A percentile compares a stretch with the other conserved stretches of the same genome.
phyloP scores from a whole-genome alignment of 1,140 invertebrate species.

The Trypoxylus dichotomus region DNA sequence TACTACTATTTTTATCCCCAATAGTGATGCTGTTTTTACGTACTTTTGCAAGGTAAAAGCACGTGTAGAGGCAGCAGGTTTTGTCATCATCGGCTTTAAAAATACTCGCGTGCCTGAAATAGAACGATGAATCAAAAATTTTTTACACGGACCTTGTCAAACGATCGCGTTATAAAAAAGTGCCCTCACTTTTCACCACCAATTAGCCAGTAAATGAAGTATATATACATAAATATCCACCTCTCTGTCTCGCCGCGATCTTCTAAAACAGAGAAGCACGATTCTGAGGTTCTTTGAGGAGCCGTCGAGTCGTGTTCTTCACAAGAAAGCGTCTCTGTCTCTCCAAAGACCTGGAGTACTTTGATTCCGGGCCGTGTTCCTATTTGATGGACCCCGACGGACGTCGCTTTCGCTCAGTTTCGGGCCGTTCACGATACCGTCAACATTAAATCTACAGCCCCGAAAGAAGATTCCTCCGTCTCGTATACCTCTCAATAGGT shows the following conservation, averaged over 20 bases:
- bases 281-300: constrained; percentile 23
- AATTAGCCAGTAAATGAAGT: neutral
- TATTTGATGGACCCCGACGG: constrained; percentile 32
- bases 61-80: neutral
- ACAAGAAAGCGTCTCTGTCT: constrained; percentile 31
- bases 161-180: neutral
- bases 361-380: constrained; percentile 24
- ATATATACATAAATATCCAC: constrained; percentile 9
- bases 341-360: constrained; percentile 31
- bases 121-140: constrained; percentile 18
- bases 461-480: neutral
- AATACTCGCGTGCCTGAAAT: neutral
- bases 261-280: constrained; percentile 7
- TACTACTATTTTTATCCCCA: no score
- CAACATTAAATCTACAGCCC: constrained; percentile 14
- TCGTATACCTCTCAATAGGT: neutral
- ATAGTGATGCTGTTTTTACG: no score
- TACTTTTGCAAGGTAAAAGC: neutral
- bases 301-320: constrained; percentile 18
- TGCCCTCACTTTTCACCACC: constrained; percentile 20
- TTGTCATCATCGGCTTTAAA: constrained; percentile 5
- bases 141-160: constrained; percentile 4
- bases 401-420: constrained; percentile 32
- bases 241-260: neutral
- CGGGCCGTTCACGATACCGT: constrained; percentile 25